Evolutionary conservation across 1,140 invertebrate genomes (phyloP).

Genomic region (Zaprionus tsacasi): DNA sequence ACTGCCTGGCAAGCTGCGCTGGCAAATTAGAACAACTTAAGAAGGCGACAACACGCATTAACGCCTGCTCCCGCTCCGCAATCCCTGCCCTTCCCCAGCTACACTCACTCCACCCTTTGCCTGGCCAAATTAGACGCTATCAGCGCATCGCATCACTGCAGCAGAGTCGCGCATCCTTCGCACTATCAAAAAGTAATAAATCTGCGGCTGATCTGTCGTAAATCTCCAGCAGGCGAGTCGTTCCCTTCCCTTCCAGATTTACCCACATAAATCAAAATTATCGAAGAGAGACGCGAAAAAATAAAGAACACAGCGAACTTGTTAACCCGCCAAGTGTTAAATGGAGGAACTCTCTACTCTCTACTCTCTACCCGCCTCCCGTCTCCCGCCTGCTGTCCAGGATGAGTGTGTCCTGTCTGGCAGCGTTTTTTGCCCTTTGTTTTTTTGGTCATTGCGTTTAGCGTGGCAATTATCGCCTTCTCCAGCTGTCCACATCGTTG

Average conservation of each 20-base stretch:
- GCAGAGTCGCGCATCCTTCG: conserved; percentile 51
- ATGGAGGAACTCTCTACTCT: conserved; percentile 48
- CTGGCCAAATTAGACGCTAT: conserved; percentile 4
- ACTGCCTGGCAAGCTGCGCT: conserved; percentile 14
- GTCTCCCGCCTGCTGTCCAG: neutral
- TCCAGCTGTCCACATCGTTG: conserved; percentile 61
- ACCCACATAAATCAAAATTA: conserved; percentile 84
- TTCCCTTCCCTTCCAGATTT: conserved; percentile 84
- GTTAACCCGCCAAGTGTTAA: conserved; percentile 75
- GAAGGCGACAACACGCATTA: conserved; percentile 77
- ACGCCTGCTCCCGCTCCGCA: conserved; percentile 24
- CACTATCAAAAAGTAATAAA: conserved; percentile 84
- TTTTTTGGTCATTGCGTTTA: conserved; percentile 70
- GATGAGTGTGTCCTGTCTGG: conserved; percentile 38
- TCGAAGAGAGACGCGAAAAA: conserved; percentile 59
- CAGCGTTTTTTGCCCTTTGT: neutral
- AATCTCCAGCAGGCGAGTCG: conserved; percentile 76
- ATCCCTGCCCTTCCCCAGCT: neutral
- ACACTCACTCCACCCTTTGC: neutral
- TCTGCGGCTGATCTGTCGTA: conserved; percentile 83
- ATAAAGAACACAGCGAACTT: conserved; percentile 35
- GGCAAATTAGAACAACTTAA: conserved; percentile 81
- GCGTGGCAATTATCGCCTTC: conserved; percentile 71
- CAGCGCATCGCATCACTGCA: neutral
- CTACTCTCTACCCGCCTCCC: too few relatives aligned